Base-by-base conservation (phyloP, 1,140 invertebrate species). In the Heliconius hewitsoni region DNA sequence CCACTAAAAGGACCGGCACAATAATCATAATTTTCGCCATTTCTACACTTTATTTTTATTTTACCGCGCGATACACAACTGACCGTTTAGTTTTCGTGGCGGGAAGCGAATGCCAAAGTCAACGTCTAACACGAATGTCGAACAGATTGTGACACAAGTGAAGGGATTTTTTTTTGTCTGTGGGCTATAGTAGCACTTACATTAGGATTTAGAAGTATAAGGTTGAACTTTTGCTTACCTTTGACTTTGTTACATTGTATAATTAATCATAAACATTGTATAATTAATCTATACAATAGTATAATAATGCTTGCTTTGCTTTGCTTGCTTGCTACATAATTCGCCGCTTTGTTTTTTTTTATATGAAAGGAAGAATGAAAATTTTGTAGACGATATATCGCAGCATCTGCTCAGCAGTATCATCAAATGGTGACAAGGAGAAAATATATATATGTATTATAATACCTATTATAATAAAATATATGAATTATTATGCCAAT, bases 21-120 rank as follows among this genome's bases (percentile, higher is more conserved):
- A 92, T 75, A 73, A 92, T 50, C 55, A 86, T 82, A 46, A 93
- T 84, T 73, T 90, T 91, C 78, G 87, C 86, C 92, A 93, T 93
- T 89, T 74, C 85, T 70, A 16, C 60, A 66, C 23, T 66, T 66
- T 30, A 30, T 66, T 66, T 30, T 66, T 66, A 23, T 27, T 30
- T 27, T 27, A 16, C 3, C 60, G 79, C 76, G 81, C 80, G 82
- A 77, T 71, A 78, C 71, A 74, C 46, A 80, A 80, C 80, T 83
- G 82, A 42, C 79, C 83, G 85, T 80, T 78, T 72, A 78, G 60
- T 55, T 70, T 82, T 74, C 52, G 70, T 79, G 81, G 79, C 77
- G 76, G 71, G 50, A 70, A 83, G 79, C 82, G 80, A 87, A 88
- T 87, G 84, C 23, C 60, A 27, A 66, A 66, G 60, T 23, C 60